These are phyloP conservation scores for Ceratina australensis DNA, from an alignment of 1,140 invertebrate genomes.

Conservation along the genomic window DNA sequence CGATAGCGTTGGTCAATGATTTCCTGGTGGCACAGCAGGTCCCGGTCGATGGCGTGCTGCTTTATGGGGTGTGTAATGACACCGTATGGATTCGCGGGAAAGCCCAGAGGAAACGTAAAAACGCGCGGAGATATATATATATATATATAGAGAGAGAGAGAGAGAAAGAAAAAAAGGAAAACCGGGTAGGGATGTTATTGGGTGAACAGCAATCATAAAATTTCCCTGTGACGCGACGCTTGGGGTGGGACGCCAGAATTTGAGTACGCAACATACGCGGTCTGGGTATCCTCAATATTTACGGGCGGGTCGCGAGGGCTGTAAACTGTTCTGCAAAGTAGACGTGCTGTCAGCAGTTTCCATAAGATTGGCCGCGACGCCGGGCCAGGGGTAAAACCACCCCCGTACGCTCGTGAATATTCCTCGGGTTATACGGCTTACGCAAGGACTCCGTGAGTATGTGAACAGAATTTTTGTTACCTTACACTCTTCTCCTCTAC, in stretches of 20 bases:
- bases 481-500: background rate
- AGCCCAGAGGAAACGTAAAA: slow-evolving; percentile 71
- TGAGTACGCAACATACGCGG: slow-evolving; percentile 50
- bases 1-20: slow-evolving; percentile 50
- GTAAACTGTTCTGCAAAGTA: slow-evolving; percentile 61
- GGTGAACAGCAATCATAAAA: slow-evolving; percentile 61
- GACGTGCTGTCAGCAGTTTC: slow-evolving; percentile 61
- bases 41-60: slow-evolving; percentile 55
- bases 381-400: slow-evolving; percentile 33
- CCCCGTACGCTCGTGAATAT: slow-evolving; percentile 44
- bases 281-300: slow-evolving; percentile 50
- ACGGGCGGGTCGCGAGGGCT: slow-evolving; percentile 50
- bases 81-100: slow-evolving; percentile 57
- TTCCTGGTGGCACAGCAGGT: slow-evolving; percentile 36
- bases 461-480: slow-evolving; percentile 29
- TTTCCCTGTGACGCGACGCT: slow-evolving; percentile 41
- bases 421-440: slow-evolving; percentile 36
- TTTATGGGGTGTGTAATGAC: slow-evolving; percentile 69
- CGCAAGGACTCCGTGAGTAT: slow-evolving; percentile 33
- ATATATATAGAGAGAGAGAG: background rate
- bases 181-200: slow-evolving; percentile 46
- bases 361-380: slow-evolving; percentile 47
- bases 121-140: slow-evolving; percentile 27
- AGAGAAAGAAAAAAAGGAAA: background rate
- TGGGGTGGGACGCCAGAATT: slow-evolving; percentile 46